Conservation (phyloP, 2,113 vertebrate species). For the Erythrocercus mccallii region DNA sequence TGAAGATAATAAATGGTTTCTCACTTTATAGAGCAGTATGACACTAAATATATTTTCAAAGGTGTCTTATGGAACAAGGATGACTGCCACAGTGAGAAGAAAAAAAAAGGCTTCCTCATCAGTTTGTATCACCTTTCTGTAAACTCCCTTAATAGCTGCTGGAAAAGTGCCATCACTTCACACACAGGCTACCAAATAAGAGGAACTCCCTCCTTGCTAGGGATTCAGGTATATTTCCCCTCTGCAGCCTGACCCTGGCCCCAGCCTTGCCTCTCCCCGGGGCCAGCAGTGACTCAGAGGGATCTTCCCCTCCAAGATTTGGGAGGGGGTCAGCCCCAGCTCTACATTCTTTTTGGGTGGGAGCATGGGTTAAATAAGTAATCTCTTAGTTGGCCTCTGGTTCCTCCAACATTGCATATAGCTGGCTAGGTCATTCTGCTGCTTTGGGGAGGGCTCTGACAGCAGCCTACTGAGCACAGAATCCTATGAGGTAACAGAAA, state of each 20-base stretch:
- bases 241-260: neutral
- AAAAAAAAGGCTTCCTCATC: neutral
- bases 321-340: neutral
- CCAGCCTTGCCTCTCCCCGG: neutral
- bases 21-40: neutral
- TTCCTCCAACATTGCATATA: neutral
- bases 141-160: neutral
- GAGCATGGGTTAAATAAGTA: neutral
- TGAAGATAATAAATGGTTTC: constrained; percentile 7
- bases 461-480: neutral
- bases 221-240: neutral
- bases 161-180: neutral
- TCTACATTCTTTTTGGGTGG: neutral
- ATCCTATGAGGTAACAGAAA: neutral
- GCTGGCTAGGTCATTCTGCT: neutral
- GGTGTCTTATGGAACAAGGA: neutral
- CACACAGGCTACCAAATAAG: neutral
- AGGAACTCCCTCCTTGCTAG: neutral
- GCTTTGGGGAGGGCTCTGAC: neutral
- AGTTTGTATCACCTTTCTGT: neutral
- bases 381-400: neutral
- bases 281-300: neutral
- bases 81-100: neutral
- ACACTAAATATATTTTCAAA: constrained; percentile 10
- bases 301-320: neutral